These are phyloP conservation scores for Embidobia sp. DNA, from an alignment of 2,888 invertebrate genomes.

Conservation along the genomic window DNA sequence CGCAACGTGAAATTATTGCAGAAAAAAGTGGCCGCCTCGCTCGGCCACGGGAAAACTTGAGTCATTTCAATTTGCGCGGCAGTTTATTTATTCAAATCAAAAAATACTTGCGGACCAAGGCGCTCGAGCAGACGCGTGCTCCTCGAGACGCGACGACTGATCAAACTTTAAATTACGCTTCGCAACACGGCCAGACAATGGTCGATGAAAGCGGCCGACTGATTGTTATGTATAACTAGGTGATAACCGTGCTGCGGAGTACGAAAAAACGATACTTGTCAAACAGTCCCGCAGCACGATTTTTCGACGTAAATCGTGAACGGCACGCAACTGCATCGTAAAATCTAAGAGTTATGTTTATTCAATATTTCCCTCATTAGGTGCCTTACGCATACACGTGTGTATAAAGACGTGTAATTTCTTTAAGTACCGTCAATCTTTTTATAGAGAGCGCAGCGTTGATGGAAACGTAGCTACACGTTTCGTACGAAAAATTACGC, in stretches of 20 bases:
- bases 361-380: conserved; percentile 61
- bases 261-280: conserved; percentile 45
- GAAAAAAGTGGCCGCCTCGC: conserved; percentile 77
- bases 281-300: conserved; percentile 26
- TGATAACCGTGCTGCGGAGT: conserved; percentile 24
- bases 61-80: conserved; percentile 27
- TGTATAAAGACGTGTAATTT: conserved; percentile 53
- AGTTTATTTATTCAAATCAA: conserved; percentile 3
- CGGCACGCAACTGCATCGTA: conserved; percentile 50
- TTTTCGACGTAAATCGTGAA: conserved; percentile 32
- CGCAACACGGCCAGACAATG: background rate
- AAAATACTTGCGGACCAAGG: background rate
- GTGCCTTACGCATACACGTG: conserved; percentile 51
- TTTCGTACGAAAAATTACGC: too few relatives aligned
- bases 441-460: conserved; percentile 42
- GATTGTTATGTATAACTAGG: conserved; percentile 15
- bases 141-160: too few relatives aligned
- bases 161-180: background rate
- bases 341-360: conserved; percentile 61
- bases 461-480: conserved; percentile 58
- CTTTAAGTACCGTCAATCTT: conserved; percentile 52
- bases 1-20: conserved; percentile 76
- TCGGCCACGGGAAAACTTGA: conserved; percentile 36
- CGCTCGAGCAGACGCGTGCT: too few relatives aligned
- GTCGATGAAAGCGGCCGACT: background rate